Conservation (phyloP, 64 coral and sea anemone species). For the Montipora sp. region DNA sequence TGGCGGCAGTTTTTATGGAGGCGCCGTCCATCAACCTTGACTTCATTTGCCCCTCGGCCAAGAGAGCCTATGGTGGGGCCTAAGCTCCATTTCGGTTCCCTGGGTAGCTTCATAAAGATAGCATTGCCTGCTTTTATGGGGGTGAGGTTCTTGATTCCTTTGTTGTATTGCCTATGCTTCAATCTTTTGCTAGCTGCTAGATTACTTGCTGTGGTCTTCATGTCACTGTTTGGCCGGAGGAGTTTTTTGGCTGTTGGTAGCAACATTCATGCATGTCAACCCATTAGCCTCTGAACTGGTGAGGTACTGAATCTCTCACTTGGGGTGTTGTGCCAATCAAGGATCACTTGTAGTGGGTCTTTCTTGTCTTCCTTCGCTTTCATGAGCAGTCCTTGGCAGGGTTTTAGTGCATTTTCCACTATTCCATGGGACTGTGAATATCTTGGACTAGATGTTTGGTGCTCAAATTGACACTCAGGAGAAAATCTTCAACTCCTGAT, state of each 20-base stretch:
- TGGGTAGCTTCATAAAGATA: slow-evolving; percentile 45
- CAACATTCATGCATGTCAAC: slow-evolving; percentile 22
- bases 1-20: slow-evolving; percentile 34
- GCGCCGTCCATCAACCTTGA: slow-evolving; percentile 41
- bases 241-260: slow-evolving; percentile 24
- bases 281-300: slow-evolving; percentile 25
- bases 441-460: not conserved
- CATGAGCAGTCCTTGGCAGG: not conserved
- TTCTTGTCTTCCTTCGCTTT: not conserved
- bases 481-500: not conserved
- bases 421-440: slow-evolving; percentile 15
- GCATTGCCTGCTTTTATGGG: not conserved
- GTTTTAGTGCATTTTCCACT: not conserved
- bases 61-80: slow-evolving; percentile 20
- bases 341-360: not conserved
- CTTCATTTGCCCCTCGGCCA: slow-evolving; percentile 46
- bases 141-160: not conserved
- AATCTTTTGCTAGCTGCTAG: not conserved
- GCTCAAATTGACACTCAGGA: slow-evolving; percentile 1
- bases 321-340: not conserved
- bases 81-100: slow-evolving; percentile 31
- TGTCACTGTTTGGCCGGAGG: slow-evolving; percentile 4
- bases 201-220: slow-evolving; percentile 14
- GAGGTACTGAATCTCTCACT: slow-evolving; percentile 2
- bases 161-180: not conserved